Conservation (phyloP, 1,140 invertebrate genomes). For the Mycetomoellerius zeteki region DNA sequence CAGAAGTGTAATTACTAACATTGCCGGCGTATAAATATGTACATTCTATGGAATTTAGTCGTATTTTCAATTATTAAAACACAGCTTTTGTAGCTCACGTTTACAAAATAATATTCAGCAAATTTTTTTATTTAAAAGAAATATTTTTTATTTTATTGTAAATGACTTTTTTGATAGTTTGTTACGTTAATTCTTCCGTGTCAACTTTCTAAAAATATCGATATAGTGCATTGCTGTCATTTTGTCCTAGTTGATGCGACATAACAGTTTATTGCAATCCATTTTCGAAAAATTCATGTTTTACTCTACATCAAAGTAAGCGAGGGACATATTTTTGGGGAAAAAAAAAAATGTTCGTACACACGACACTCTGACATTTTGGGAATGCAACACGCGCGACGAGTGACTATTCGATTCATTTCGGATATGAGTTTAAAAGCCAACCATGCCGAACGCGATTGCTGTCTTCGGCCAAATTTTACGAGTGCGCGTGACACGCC, state of each 20-base stretch:
- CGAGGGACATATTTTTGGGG: neutral
- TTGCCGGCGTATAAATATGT: neutral
- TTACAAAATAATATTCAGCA: neutral
- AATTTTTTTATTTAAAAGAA: neutral
- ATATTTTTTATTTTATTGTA: neutral
- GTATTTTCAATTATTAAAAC: neutral
- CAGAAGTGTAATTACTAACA: conserved; percentile 7
- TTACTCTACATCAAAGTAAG: conserved; percentile 9
- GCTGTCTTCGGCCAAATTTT: conserved; percentile 59
- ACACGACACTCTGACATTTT: conserved; percentile 19
- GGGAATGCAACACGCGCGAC: neutral
- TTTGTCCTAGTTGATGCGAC: neutral
- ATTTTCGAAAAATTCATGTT: neutral
- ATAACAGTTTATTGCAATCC: neutral
- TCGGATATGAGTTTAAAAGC: conserved; percentile 30
- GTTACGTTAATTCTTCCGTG: neutral
- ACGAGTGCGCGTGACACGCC: conserved; percentile 49
- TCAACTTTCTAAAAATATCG: neutral
- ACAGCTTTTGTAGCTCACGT: neutral
- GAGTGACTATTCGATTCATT: neutral
- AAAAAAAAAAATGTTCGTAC: neutral
- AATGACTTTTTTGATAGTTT: neutral
- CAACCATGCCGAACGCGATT: conserved; percentile 14
- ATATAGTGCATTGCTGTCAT: neutral
- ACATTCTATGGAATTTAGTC: neutral